phyloP scores from a whole-genome alignment of 2,797 vertebrate species.

The Poliocrania exsul region DNA sequence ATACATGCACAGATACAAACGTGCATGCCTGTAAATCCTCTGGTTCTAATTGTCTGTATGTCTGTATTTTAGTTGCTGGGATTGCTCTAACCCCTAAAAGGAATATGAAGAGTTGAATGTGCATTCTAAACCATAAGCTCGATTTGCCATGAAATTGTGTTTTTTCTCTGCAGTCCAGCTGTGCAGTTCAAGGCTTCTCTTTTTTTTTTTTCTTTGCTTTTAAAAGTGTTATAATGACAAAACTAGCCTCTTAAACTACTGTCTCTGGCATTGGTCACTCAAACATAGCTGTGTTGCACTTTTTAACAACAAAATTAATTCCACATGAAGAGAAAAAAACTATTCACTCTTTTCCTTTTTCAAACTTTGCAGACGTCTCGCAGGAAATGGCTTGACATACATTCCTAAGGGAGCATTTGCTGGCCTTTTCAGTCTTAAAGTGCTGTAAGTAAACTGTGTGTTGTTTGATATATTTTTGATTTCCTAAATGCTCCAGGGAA shows the following conservation, averaged over 20 bases:
- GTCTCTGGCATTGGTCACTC: conserved; percentile 42
- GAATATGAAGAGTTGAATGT: neutral
- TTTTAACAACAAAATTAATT: conserved; percentile 74
- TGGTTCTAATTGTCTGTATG: neutral
- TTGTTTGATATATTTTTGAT: conserved; percentile 63
- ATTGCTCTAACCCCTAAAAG: neutral
- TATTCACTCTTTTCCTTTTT: conserved; percentile 67
- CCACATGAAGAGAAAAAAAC: conserved; percentile 65
- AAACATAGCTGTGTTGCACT: conserved; percentile 34
- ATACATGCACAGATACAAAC: neutral
- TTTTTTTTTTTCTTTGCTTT: neutral
- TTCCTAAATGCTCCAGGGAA: conserved; percentile 56
- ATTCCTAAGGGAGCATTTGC: conserved; percentile 84
- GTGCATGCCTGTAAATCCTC: neutral
- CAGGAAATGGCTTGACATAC: conserved; percentile 85
- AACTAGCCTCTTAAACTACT: conserved; percentile 55
- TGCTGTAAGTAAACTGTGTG: conserved; percentile 82
- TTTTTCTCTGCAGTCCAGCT: conserved; percentile 16
- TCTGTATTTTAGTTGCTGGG: neutral
- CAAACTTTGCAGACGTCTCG: conserved; percentile 82
- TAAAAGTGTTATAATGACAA: conserved; percentile 42
- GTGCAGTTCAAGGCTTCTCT: conserved; percentile 7
- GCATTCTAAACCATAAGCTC: neutral
- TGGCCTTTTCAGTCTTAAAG: conserved; percentile 85
- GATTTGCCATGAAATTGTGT: conserved; percentile 15